Evolutionary conservation across 2,113 vertebrate genomes (phyloP).

Genomic region (Semicossyphus pulcher): DNA sequence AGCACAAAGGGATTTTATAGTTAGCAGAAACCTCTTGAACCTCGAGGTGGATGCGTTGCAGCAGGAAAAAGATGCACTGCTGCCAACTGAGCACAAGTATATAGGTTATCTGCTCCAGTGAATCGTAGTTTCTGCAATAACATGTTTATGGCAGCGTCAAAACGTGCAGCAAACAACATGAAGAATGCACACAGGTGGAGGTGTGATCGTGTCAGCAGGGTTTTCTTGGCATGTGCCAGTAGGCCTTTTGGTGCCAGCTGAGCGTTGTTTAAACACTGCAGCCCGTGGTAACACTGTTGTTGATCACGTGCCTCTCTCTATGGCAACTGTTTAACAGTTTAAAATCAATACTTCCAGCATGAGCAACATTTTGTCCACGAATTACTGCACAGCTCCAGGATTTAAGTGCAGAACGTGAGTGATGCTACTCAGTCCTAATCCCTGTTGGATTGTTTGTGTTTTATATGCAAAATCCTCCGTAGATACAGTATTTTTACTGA

Average conservation of each 20-base stretch:
- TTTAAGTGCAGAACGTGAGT: too few species aligned
- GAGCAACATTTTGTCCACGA: conserved; percentile 10
- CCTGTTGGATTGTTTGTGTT: background rate
- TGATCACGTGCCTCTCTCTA: conserved; percentile 24
- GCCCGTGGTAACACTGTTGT: background rate
- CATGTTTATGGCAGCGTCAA: conserved; percentile 16
- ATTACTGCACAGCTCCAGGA: background rate
- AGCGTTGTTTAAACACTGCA: conserved; percentile 6
- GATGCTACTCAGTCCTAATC: background rate
- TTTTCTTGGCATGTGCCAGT: background rate
- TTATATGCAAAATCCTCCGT: background rate
- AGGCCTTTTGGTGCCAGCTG: conserved; percentile 14
- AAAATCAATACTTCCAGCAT: background rate
- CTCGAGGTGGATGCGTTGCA: conserved; percentile 3
- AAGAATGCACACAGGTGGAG: conserved; percentile 35
- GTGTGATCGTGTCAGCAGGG: background rate
- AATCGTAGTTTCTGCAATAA: conserved; percentile 11
- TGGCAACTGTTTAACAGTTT: background rate
- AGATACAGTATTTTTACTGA: background rate
- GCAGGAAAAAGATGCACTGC: background rate
- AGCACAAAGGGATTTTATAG: too few species aligned
- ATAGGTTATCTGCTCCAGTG: conserved; percentile 10
- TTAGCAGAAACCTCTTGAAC: background rate
- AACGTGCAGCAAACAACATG: conserved; percentile 13
- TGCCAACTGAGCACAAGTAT: conserved; percentile 13